Conservation (phyloP, 2,113 vertebrate species). For the Empidonax alnorum region DNA sequence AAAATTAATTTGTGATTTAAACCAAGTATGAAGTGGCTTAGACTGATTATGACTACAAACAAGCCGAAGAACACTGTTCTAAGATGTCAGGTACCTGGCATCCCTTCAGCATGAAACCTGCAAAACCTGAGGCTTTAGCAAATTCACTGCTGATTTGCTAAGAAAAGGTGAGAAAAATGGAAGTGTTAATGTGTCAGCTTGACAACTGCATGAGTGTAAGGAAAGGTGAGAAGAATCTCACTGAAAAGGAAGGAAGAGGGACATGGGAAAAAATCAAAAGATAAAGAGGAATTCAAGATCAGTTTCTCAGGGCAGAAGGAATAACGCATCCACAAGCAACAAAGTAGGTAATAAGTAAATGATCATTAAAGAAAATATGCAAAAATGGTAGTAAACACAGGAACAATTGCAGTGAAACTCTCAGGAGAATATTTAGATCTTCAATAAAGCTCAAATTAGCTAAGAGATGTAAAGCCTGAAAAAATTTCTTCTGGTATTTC, state of each 20-base stretch:
- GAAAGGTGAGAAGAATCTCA: not conserved
- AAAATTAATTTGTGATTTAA: not conserved
- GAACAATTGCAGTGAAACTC: not conserved
- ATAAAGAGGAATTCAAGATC: not conserved
- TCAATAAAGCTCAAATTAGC: not conserved
- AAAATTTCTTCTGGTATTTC: not conserved
- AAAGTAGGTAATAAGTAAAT: not conserved
- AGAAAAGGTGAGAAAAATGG: not conserved
- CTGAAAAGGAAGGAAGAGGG: not conserved
- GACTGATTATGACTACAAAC: not conserved
- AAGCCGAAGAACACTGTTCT: not conserved
- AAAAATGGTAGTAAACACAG: not conserved
- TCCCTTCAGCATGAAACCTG: not conserved
- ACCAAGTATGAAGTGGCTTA: not conserved
- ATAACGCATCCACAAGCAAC: not conserved
- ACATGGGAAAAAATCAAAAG: not conserved
- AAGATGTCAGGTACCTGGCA: not conserved
- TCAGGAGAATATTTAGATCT: not conserved
- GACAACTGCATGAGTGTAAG: not conserved
- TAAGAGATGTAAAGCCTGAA: not conserved
- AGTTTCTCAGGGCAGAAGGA: not conserved
- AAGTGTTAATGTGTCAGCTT: not conserved
- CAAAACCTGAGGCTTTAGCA: not conserved
- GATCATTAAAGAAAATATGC: not conserved
- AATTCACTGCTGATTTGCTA: not conserved